Percentiles rank a stretch among this genome's conserved stretches.
These are phyloP conservation scores for Dromas ardeola DNA, from an alignment of 2,113 vertebrate species.

Conservation along the genomic window DNA sequence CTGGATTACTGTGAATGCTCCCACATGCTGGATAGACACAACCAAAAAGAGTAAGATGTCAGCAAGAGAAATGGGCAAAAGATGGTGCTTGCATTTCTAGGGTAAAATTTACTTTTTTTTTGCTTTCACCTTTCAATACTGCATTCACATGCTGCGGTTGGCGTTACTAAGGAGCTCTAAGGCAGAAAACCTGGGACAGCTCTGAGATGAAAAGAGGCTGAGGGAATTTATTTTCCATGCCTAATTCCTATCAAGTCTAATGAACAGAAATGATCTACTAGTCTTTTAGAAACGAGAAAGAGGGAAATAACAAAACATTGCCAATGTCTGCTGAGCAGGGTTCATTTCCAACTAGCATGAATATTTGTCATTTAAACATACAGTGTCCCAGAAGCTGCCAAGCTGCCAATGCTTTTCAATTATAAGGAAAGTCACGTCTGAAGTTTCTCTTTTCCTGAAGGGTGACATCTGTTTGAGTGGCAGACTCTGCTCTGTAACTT, in stretches of 20 bases:
- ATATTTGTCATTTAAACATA: conserved; percentile 68
- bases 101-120: not conserved
- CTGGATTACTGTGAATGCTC: conserved; percentile 25
- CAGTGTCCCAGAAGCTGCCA: conserved; percentile 66
- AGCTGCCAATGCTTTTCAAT: conserved; percentile 72
- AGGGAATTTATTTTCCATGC: conserved; percentile 44
- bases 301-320: conserved; percentile 39
- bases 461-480: conserved; percentile 63
- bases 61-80: conserved; percentile 29
- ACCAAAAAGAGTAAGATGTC: conserved; percentile 37
- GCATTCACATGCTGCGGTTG: not conserved
- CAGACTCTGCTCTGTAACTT: conserved; percentile 23
- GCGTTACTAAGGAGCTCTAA: conserved; percentile 22
- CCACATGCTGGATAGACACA: not conserved
- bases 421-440: conserved; percentile 59
- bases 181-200: not conserved
- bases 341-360: conserved; percentile 60
- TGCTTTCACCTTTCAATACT: not conserved
- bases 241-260: conserved; percentile 69
- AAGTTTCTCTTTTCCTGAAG: conserved; percentile 27
- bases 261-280: conserved; percentile 55
- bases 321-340: conserved; percentile 20
- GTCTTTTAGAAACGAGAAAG: conserved; percentile 25
- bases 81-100: not conserved
- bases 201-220: conserved; percentile 1